A percentile compares a stretch with the other conserved stretches of the same genome.
Conservation (phyloP, 2,797 vertebrate species). For the Meda fulgida region DNA sequence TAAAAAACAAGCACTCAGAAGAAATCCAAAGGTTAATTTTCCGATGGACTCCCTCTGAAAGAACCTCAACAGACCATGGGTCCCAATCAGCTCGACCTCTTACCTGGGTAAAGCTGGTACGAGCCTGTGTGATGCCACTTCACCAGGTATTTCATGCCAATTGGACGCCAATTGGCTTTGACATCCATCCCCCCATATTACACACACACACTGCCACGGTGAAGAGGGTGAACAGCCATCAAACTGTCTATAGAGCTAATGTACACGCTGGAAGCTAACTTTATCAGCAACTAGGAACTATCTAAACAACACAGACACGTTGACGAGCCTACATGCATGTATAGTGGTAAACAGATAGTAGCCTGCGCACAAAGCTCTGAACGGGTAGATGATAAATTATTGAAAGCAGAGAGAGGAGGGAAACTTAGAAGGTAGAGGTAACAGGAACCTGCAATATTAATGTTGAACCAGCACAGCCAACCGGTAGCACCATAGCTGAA, state of each 20-base stretch:
- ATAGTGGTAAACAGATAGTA: slow-evolving; percentile 75
- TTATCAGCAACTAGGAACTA: slow-evolving; percentile 2
- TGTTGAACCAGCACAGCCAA: slow-evolving; percentile 59
- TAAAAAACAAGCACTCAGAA: background rate
- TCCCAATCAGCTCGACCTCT: slow-evolving; percentile 55
- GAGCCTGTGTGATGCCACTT: slow-evolving; percentile 93
- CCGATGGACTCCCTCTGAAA: background rate
- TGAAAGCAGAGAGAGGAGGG: slow-evolving; percentile 75
- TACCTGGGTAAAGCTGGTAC: slow-evolving; percentile 96
- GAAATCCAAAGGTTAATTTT: background rate
- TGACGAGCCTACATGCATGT: slow-evolving; percentile 44
- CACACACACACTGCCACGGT: slow-evolving; percentile 41
- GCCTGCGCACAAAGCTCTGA: slow-evolving; percentile 72
- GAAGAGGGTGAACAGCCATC: slow-evolving; percentile 20
- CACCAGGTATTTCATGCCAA: slow-evolving; percentile 88
- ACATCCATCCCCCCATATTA: slow-evolving; percentile 86
- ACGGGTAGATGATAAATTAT: slow-evolving; percentile 86
- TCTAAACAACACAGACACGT: slow-evolving; percentile 27
- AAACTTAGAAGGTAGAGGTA: slow-evolving; percentile 74
- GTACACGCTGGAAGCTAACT: background rate
- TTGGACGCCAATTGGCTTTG: slow-evolving; percentile 85
- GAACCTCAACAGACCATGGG: background rate
- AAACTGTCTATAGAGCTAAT: slow-evolving; percentile 9
- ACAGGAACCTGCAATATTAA: slow-evolving; percentile 67
- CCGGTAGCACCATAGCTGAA: slow-evolving; percentile 30